A percentile compares a stretch with the other conserved stretches of the same genome.
phyloP scores from a whole-genome alignment of 2,113 vertebrate genomes.

The Sinocyclocheilus grahami region DNA sequence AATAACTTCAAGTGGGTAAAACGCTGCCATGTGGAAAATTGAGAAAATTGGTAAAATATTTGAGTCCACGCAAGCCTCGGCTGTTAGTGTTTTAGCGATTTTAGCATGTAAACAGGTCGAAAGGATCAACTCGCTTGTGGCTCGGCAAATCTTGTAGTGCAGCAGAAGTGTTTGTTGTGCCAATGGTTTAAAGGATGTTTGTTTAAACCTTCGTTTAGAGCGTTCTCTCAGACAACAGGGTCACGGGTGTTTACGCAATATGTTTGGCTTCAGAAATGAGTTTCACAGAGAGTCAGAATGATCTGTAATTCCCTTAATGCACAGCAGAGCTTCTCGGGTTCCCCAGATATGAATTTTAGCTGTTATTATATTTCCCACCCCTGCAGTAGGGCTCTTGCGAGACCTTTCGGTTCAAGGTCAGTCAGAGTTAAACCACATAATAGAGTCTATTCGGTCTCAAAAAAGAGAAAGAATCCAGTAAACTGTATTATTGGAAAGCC shows the following conservation, averaged over 20 bases:
- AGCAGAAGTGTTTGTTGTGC: not conserved
- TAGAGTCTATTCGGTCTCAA: not conserved
- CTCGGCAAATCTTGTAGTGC: not conserved
- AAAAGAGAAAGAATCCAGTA: slow-evolving; percentile 11
- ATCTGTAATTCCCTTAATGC: slow-evolving; percentile 26
- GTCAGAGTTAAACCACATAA: slow-evolving; percentile 9
- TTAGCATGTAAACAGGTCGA: not conserved
- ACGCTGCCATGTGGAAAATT: not conserved
- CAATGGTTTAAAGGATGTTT: slow-evolving; percentile 16
- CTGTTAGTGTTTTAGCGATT: not conserved
- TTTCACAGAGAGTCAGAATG: slow-evolving; percentile 31
- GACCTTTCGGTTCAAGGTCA: slow-evolving; percentile 39
- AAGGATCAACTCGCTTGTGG: not conserved
- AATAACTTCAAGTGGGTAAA: not conserved
- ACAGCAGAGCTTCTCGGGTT: slow-evolving; percentile 32
- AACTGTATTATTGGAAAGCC: slow-evolving; percentile 37
- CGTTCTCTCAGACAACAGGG: slow-evolving; percentile 6
- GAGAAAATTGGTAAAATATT: not conserved
- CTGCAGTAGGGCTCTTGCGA: slow-evolving; percentile 12
- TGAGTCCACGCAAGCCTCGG: not conserved
- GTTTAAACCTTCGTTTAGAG: slow-evolving; percentile 19
- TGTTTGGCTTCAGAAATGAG: slow-evolving; percentile 28
- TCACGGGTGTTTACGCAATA: slow-evolving; percentile 40
- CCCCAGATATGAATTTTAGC: slow-evolving; percentile 30
- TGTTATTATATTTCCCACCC: slow-evolving; percentile 32